Evolutionary conservation across 2,888 invertebrate species (phyloP), one percentile per base, ranked within the genome.

Genomic region (Pseudoips prasinana): DNA sequence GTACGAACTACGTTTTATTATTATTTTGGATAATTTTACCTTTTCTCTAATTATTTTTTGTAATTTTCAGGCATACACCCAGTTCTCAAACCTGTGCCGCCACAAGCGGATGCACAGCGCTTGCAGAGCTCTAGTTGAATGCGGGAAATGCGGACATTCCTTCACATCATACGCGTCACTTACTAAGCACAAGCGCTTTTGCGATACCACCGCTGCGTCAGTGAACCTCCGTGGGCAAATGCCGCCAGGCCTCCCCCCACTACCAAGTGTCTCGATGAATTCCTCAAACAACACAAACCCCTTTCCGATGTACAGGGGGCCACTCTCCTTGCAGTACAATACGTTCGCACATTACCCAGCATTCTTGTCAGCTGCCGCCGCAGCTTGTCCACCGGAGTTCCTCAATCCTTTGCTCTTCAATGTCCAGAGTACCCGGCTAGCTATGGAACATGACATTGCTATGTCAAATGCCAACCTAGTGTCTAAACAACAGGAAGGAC

Each of bases 71-170:
- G 94, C 98, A 6, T 99, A 99, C 90, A 99, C 99, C 1, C 99
- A 99, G 89, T 99, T 99, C 84, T 99, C 98, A 22, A 99, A 99
- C 81, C 91, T 99, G 68, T 99, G 99, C 75, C 95, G 99, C n/a
- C 99, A 99, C 90, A 98, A 97, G 74, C 96, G 99, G 37, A 98
- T 99, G 97, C 99, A 99, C 90, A 94, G 95, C 33, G 95, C 96
- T 73, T 99, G 98, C 79, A 94, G 97, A 63, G 95, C 95, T 83
- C 94, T 95, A 72, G 96, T 96, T 69, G 97, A 97, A 89, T 99
- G 98, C 86, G 93, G 91, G 64, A 97, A 98, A 91, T 99, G 98
- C 73, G 94, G 95, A 11, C 96, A 98, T 72, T 94, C 95, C 18
- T 99, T 98, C 85, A 94, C 94, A 37, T 97, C 98, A 0, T 94